phyloP scores from a whole-genome alignment of 1,140 invertebrate genomes.

The Aphelinus atriplicis region DNA sequence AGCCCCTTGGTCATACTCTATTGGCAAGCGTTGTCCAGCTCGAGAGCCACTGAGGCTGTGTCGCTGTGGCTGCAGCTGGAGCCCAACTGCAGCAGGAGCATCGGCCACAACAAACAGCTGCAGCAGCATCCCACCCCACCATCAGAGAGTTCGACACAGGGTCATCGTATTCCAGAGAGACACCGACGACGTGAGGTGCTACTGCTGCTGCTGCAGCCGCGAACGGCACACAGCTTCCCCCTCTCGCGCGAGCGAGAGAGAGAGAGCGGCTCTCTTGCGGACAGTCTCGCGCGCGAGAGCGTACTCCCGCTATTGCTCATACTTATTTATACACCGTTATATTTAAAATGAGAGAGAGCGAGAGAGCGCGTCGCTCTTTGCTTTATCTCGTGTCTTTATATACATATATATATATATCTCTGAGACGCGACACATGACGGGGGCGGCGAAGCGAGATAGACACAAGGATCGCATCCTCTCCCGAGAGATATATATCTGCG shows the following conservation, averaged over 20 bases:
- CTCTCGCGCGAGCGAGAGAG: slow-evolving; percentile 9
- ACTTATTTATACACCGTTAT: slow-evolving; percentile 68
- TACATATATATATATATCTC: slow-evolving; percentile 18
- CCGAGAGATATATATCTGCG: too few species aligned
- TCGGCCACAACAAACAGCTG: background rate
- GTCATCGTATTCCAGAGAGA: slow-evolving; percentile 33
- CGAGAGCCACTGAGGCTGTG: too few species aligned
- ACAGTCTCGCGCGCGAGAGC: slow-evolving; percentile 49
- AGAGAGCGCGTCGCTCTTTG: slow-evolving; percentile 44
- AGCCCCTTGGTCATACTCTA: too few species aligned
- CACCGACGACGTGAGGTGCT: too few species aligned
- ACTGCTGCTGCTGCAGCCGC: background rate
- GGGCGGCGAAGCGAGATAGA: too few species aligned
- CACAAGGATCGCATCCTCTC: too few species aligned
- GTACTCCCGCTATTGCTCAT: slow-evolving; percentile 67
- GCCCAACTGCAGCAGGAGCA: too few species aligned
- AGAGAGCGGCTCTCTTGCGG: slow-evolving; percentile 16
- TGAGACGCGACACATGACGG: too few species aligned
- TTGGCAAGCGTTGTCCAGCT: too few species aligned
- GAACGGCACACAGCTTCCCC: background rate
- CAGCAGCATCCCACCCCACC: slow-evolving; percentile 3
- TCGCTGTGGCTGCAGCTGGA: too few species aligned
- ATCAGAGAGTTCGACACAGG: slow-evolving; percentile 7
- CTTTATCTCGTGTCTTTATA: slow-evolving; percentile 16
- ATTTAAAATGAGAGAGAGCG: slow-evolving; percentile 66